phyloP scores from a whole-genome alignment of 1,140 invertebrate genomes.

The Drosophila elegans region DNA sequence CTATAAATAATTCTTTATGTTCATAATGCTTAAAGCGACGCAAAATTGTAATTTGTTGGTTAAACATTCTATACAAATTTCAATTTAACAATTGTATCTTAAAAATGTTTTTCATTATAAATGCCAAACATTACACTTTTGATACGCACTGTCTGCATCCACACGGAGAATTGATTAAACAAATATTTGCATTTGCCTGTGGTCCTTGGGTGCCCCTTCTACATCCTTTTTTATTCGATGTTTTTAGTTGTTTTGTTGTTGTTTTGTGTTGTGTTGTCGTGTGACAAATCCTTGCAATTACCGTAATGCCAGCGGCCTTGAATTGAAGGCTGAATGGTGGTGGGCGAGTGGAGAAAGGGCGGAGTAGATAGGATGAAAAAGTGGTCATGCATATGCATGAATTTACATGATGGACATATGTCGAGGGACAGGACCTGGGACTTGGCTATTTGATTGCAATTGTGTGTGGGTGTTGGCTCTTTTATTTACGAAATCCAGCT shows the following conservation, averaged over 20 bases:
- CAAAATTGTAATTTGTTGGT: too few relatives aligned
- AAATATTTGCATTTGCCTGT: slow-evolving; percentile 71
- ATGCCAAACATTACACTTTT: background rate
- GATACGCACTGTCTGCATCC: slow-evolving; percentile 11
- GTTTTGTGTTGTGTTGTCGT: slow-evolving; percentile 23
- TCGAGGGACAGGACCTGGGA: slow-evolving; percentile 2
- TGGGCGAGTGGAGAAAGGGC: background rate
- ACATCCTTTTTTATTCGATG: slow-evolving; percentile 8
- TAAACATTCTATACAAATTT: too few relatives aligned
- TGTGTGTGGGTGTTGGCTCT: slow-evolving; percentile 2
- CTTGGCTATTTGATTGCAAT: slow-evolving; percentile 30
- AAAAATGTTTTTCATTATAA: too few relatives aligned
- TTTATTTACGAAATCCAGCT: slow-evolving; percentile 14
- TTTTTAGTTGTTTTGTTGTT: slow-evolving; percentile 17
- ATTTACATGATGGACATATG: slow-evolving; percentile 41
- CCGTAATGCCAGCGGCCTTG: slow-evolving; percentile 75
- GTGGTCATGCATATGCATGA: slow-evolving; percentile 26
- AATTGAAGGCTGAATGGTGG: slow-evolving; percentile 22
- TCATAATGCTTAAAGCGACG: too few relatives aligned
- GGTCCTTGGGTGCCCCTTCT: slow-evolving; percentile 4
- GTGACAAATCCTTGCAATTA: slow-evolving; percentile 75
- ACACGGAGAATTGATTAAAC: slow-evolving; percentile 70
- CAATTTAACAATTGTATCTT: too few relatives aligned
- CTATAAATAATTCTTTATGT: too few relatives aligned
- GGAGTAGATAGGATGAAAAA: slow-evolving; percentile 2